These are phyloP conservation scores for Cantharis rustica DNA, from an alignment of 2,888 invertebrate genomes.

Conservation along the genomic window DNA sequence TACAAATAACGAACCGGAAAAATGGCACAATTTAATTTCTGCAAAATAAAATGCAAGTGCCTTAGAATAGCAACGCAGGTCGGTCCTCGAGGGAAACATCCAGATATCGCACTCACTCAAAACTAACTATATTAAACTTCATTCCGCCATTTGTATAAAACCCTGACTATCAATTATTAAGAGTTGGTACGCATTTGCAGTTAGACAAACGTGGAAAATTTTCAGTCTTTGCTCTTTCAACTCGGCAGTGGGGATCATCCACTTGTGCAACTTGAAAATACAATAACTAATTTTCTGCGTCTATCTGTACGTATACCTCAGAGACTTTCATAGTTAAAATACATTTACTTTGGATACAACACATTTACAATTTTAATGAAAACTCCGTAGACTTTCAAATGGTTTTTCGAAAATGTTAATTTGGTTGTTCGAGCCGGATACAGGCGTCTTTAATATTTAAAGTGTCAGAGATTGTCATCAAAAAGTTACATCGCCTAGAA, in stretches of 20 bases:
- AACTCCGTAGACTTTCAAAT: background rate
- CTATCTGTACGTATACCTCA: slow-evolving; percentile 21
- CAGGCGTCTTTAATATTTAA: background rate
- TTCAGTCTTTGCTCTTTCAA: background rate
- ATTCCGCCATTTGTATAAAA: slow-evolving; percentile 41
- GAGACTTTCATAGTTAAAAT: slow-evolving; percentile 26
- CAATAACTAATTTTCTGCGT: slow-evolving; percentile 38
- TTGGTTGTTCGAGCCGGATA: background rate
- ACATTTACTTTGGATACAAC: slow-evolving; percentile 26
- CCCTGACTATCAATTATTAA: slow-evolving; percentile 40
- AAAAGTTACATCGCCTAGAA: background rate
- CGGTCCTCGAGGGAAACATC: slow-evolving; percentile 32
- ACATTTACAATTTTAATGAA: slow-evolving; percentile 19
- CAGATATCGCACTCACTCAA: slow-evolving; percentile 41
- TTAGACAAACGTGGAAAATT: slow-evolving; percentile 11
- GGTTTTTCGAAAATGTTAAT: background rate
- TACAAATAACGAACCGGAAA: background rate
- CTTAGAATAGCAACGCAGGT: slow-evolving; percentile 25
- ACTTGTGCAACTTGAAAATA: slow-evolving; percentile 20
- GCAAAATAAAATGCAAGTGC: slow-evolving; percentile 20
- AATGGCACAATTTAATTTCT: slow-evolving; percentile 14
- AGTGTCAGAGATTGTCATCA: background rate
- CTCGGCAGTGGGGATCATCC: background rate
- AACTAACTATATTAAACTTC: slow-evolving; percentile 41
- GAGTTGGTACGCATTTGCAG: slow-evolving; percentile 27